phyloP scores from a whole-genome alignment of 2,113 vertebrate species.

The Microcebus ravelobensis region DNA sequence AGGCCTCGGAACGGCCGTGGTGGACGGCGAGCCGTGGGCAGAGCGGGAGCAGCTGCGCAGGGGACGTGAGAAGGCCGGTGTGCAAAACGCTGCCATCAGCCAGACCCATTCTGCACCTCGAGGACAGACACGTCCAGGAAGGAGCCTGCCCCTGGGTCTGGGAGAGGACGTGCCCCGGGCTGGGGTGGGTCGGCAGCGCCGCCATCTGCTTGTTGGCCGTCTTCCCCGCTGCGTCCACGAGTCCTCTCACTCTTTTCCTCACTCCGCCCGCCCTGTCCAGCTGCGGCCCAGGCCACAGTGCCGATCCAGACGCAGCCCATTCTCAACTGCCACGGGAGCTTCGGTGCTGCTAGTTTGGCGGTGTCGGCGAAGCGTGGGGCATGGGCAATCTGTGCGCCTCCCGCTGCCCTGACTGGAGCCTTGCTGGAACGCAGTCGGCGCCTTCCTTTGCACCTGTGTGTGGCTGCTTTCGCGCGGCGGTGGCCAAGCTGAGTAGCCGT shows the following conservation, averaged over 20 bases:
- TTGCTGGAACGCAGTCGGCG: neutral
- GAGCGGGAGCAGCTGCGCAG: slow-evolving; percentile 52
- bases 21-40: slow-evolving; percentile 42
- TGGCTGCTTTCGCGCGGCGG: neutral
- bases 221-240: no score
- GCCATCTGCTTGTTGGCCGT: neutral
- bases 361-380: no score
- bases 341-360: neutral
- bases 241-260: neutral
- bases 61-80: slow-evolving; percentile 52
- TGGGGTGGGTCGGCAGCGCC: accelerated
- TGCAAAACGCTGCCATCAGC: neutral
- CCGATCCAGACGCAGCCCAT: accelerated
- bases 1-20: slow-evolving; percentile 57
- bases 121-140: neutral
- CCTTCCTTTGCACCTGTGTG: accelerated
- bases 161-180: neutral
- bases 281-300: neutral
- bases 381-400: no score
- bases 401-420: neutral
- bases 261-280: no score
- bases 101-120: neutral
- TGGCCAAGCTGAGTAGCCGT: accelerated
- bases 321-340: neutral
- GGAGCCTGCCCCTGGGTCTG: neutral